Evolutionary conservation across 2,113 vertebrate genomes (phyloP).

Genomic region (Ammodramus savannarum): DNA sequence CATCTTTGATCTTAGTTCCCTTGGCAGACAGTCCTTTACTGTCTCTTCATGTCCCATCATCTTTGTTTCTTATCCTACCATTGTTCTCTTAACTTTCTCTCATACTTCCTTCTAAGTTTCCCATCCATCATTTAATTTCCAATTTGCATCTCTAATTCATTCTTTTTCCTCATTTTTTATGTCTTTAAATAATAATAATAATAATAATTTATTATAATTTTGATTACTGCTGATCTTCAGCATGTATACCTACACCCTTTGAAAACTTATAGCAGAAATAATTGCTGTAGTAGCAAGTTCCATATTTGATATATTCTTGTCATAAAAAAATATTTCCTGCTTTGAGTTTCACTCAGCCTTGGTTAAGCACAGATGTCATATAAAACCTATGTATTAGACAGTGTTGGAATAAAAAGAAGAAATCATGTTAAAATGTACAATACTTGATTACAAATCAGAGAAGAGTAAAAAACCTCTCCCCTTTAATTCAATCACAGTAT

Average conservation of each 20-base stretch:
- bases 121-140: background rate
- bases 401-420: background rate
- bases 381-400: background rate
- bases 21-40: background rate
- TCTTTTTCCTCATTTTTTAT: background rate
- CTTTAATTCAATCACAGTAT: background rate
- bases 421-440: background rate
- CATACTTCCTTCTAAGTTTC: background rate
- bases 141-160: background rate
- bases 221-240: background rate
- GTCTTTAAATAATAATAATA: background rate
- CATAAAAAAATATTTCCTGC: background rate
- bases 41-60: background rate
- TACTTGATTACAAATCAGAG: background rate
- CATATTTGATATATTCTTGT: background rate
- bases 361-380: background rate
- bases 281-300: background rate
- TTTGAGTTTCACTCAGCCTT: background rate
- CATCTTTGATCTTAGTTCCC: background rate
- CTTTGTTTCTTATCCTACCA: background rate
- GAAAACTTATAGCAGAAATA: background rate
- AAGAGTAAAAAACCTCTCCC: background rate
- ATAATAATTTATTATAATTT: background rate
- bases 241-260: background rate
- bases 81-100: background rate